Conservation (phyloP, 2,113 vertebrate species). For the Piprites chloris region DNA sequence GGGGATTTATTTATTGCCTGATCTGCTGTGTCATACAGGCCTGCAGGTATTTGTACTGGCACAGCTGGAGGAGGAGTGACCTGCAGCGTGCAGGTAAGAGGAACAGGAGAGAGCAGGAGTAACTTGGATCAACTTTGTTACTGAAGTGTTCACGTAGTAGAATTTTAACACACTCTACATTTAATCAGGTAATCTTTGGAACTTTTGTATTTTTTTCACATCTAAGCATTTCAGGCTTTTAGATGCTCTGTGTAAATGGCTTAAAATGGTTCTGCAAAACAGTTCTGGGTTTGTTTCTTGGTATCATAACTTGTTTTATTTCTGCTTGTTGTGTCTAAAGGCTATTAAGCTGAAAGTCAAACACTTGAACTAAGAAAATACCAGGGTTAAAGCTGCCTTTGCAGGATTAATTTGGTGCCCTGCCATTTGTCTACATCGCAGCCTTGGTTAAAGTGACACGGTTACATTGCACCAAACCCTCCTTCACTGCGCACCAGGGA, state of each 20-base stretch:
- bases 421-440: background rate
- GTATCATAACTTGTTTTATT: background rate
- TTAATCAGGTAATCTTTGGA: background rate
- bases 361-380: constrained; percentile 14
- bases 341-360: constrained; percentile 14
- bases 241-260: background rate
- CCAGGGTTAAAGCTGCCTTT: constrained; percentile 16
- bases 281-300: background rate
- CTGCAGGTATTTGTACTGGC: background rate
- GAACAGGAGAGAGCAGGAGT: background rate
- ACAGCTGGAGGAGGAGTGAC: background rate
- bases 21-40: background rate
- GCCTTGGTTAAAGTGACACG: constrained; percentile 26
- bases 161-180: background rate
- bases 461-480: background rate
- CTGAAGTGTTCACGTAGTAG: background rate
- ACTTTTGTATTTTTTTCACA: background rate
- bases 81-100: background rate
- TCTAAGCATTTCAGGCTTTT: background rate
- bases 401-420: background rate
- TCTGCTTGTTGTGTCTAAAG: background rate
- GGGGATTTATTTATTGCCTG: background rate
- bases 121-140: background rate
- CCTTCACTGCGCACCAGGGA: background rate
- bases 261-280: background rate